Evolutionary conservation across 35 echinoderm and acorn worm species (phyloP), one percentile per base, ranked within the genome.

Genomic region (Ptychodera flava): DNA sequence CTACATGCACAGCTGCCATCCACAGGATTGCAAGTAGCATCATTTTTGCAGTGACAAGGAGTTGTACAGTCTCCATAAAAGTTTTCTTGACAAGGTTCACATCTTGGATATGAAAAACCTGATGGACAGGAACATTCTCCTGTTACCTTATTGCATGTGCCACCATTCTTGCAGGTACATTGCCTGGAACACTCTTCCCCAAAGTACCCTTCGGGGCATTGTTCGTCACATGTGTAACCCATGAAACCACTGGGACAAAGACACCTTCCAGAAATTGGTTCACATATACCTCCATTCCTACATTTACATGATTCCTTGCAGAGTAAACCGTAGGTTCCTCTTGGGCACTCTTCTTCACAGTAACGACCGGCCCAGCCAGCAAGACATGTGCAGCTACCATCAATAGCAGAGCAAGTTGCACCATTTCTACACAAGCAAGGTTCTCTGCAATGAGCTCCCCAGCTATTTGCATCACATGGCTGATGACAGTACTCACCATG

Each of bases 391-490:
- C 96, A 99, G 30, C 77, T 82, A 2, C 96, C 96, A 86, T 99
- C 93, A 27, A 83, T 80, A 22, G 88, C 79, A 28, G 92, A 94
- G 33, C 96, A 99, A 0, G 35, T 79, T 38, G 87, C 95, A 1
- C 85, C 95, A 83, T 98, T 98, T 77, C 85, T 85, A 34, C 95
- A 98, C 35, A 85, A 78, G 64, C 95, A 98, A 31, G n/a, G 29
- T 52, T 80, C 38, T 28, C n/a, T 16, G 80, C 95, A 98, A 34
- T 94, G 36, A 27, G 76, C 31, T 0, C 95, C 95, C 36, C 85
- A 98, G 32, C 33, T 90, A 0, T 90, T 92, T n/a, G 83, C 81
- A 1, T 38, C 37, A 35, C 95, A 98, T 22, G 89, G 90, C 81
- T 88, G 33, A 76, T 92, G 90, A 76, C 95, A 98, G 22, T 85